Base-by-base conservation (phyloP, 2,888 invertebrate genomes). In the Bibio marci region DNA sequence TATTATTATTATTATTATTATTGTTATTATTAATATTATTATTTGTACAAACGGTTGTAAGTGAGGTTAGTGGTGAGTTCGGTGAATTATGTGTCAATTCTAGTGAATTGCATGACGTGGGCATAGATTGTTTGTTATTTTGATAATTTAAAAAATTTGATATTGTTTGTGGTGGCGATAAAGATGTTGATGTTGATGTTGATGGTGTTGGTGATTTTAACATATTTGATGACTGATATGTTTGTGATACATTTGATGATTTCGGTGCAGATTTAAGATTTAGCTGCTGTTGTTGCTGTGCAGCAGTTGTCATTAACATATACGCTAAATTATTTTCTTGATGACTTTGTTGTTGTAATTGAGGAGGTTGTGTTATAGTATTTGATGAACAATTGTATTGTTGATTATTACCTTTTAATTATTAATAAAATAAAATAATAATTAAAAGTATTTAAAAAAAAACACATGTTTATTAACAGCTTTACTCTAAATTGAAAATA, bases 141-240 rank as follows among this genome's bases (percentile, higher is more conserved):
- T n/a, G n/a, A n/a, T n/a, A 22, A 22, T 4, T 6, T 1, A 80
- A 79, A 39, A 56, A 53, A 44, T 62, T 35, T 22, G 60, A 58
- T 26, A 61, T 61, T 4, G 38, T 41, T 42, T 37, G 17, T 27
- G 27, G 15, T 14, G 17, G 13, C 43, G 25, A 49, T 44, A 10
- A 15, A 18, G 33, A 19, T 33, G 33, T 18, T 22, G 22, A 4
- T 4, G 22, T 22, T 22, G 35, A 22, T 19, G 3, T 14, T 14
- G 25, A 22, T 32, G 14, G 15, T n/a, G 26, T 15, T n/a, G 17
- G 25, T 15, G 12, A 30, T 30, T 11, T 13, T 19, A 32, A 25
- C 2, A 26, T 14, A 31, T 38, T 35, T 35, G 12, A 14, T 35
- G 15, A 14, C 25, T 10, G 35, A 25, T 8, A 25, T 25, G 22